Evolutionary conservation across 2,797 vertebrate genomes (phyloP), one percentile per base, ranked within the genome.

Genomic region (Todus mexicanus): DNA sequence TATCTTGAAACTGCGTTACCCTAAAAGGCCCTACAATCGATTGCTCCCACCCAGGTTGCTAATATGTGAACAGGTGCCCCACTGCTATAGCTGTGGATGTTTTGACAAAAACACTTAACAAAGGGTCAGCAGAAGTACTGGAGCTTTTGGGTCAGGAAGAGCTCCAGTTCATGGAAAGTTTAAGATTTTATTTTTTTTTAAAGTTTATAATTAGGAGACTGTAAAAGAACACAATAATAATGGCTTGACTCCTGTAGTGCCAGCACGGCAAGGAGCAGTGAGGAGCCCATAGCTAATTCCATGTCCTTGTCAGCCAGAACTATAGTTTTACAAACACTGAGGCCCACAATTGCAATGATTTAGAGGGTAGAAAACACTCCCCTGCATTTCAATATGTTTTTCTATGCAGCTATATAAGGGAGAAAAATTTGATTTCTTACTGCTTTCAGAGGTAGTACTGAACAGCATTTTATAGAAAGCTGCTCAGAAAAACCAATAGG

Each of bases 331-430:
- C 31, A 73, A 89, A 48, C 48, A 35, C 26, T 50, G 72, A 66
- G 73, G 43, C 48, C 84, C 4, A 2, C 1, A 1, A 76, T 69
- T 2, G 3, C 60, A 57, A 26, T 89, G 90, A 95, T 94, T 93
- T 95, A 94, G 64, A 70, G 73, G 56, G 71, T 68, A 54, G 73
- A 82, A 95, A 79, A 93, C 66, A 76, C 35, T 91, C 43, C 56
- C 15, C 45, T 93, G 69, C 79, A 91, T 95, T 89, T 93, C 85
- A 94, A 18, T 90, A 90, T 81, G 85, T 47, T 92, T 89, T 93
- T 57, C 89, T 78, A 21, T 60, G 56, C 51, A 75, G 63, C 87
- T 73, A 4, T 60, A 22, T 70, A 76, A 26, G 7, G 65, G 83
- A 86, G 50, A 79, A 82, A 88, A 84, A 57, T 3, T 40, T 84